Conservation (phyloP, 2,797 vertebrate genomes). For the Anableps anableps region DNA sequence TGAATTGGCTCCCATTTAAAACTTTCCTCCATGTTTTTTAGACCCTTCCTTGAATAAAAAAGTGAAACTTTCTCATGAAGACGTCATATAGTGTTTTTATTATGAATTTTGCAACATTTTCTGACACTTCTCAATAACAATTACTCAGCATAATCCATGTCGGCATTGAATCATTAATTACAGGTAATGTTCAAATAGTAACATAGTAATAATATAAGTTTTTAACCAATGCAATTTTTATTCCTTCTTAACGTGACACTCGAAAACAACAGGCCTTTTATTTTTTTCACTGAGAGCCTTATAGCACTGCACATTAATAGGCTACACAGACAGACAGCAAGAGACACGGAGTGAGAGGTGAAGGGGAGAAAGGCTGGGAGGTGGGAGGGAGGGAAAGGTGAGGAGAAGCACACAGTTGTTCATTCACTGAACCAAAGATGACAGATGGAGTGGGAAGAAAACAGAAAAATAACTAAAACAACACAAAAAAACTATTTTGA, state of each 20-base stretch:
- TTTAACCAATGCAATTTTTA: slow-evolving; percentile 83
- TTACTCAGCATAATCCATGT: slow-evolving; percentile 81
- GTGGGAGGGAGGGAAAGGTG: slow-evolving; percentile 38
- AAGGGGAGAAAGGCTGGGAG: slow-evolving; percentile 37
- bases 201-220: slow-evolving; percentile 83
- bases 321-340: slow-evolving; percentile 85
- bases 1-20: background rate
- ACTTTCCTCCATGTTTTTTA: background rate
- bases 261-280: slow-evolving; percentile 82
- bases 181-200: slow-evolving; percentile 79
- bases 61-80: slow-evolving; percentile 56
- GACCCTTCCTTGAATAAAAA: slow-evolving; percentile 6
- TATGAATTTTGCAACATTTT: slow-evolving; percentile 84
- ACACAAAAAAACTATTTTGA: slow-evolving; percentile 42
- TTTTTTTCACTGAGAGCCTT: slow-evolving; percentile 85
- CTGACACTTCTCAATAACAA: slow-evolving; percentile 82
- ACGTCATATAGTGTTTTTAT: slow-evolving; percentile 86
- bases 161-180: slow-evolving; percentile 81
- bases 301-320: slow-evolving; percentile 85
- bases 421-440: slow-evolving; percentile 72
- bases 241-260: slow-evolving; percentile 85
- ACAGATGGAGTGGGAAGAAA: slow-evolving; percentile 36
- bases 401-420: slow-evolving; percentile 77
- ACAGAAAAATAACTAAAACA: slow-evolving; percentile 20
- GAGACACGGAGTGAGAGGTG: slow-evolving; percentile 74